phyloP scores from a whole-genome alignment of 2,113 vertebrate species.

The Callorhinus ursinus region DNA sequence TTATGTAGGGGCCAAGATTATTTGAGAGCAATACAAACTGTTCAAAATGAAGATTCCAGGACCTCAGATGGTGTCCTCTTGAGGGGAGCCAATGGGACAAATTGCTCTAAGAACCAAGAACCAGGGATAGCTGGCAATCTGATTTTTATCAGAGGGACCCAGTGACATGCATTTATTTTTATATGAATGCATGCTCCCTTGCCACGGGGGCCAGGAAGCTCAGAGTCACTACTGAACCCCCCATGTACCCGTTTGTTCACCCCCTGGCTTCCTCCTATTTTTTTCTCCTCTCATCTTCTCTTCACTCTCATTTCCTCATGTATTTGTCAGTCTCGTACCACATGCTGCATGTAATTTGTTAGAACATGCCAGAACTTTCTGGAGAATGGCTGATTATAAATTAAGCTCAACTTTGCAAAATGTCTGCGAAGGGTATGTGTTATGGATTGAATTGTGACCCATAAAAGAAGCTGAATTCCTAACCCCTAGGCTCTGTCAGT shows the following conservation, averaged over 20 bases:
- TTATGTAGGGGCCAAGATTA: neutral
- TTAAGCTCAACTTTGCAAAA: neutral
- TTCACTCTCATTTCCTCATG: neutral
- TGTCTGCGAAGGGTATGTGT: neutral
- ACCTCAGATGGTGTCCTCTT: neutral
- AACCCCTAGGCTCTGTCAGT: neutral
- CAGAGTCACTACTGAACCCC: neutral
- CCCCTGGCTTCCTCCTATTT: too few relatives aligned
- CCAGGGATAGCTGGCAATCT: neutral
- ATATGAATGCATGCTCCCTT: neutral
- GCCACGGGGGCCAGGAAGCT: neutral
- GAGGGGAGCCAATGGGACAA: neutral
- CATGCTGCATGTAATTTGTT: neutral
- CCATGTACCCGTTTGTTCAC: neutral
- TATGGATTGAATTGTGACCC: neutral
- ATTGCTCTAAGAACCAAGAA: neutral
- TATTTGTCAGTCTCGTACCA: neutral
- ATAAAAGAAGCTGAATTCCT: neutral
- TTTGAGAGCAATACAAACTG: neutral
- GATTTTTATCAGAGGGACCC: neutral
- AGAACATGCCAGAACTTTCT: neutral
- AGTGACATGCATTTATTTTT: neutral
- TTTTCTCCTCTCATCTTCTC: neutral
- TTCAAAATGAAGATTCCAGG: neutral
- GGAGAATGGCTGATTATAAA: neutral